Evolutionary conservation across 2,797 vertebrate genomes (phyloP).

Genomic region (Anas acuta): DNA sequence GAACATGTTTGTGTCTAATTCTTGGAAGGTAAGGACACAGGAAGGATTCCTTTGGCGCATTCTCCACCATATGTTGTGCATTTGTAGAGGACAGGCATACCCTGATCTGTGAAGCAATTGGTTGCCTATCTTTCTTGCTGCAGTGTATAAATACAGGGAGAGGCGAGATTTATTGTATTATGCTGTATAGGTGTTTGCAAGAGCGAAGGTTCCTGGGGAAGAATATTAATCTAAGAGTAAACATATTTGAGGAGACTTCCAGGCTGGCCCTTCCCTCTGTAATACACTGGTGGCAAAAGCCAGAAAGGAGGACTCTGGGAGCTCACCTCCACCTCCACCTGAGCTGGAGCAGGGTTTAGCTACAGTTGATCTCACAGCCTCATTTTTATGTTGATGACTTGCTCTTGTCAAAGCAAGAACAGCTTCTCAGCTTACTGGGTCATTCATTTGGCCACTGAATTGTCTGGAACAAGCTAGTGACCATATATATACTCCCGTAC

Average conservation of each 20-base stretch:
- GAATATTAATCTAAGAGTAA: background rate
- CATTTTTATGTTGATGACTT: slow-evolving; percentile 6
- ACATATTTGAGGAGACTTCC: background rate
- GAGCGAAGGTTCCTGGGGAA: background rate
- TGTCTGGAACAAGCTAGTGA: background rate
- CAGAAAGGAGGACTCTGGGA: background rate
- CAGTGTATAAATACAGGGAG: background rate
- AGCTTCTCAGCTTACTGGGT: background rate
- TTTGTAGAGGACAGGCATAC: background rate
- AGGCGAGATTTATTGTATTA: background rate
- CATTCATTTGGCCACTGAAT: background rate
- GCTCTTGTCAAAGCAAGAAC: background rate
- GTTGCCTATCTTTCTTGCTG: background rate
- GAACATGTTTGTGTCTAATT: background rate
- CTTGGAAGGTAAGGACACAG: background rate
- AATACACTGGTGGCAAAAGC: background rate
- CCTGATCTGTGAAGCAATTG: background rate
- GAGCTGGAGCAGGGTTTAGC: background rate
- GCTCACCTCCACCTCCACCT: background rate
- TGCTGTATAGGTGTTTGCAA: background rate
- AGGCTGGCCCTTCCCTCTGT: background rate
- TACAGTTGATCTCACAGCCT: background rate
- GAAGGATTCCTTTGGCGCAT: slow-evolving; percentile 12
- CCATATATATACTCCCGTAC: background rate
- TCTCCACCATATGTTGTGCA: background rate